phyloP scores from a whole-genome alignment of 2,113 vertebrate species.

The Barnardius zonarius region DNA sequence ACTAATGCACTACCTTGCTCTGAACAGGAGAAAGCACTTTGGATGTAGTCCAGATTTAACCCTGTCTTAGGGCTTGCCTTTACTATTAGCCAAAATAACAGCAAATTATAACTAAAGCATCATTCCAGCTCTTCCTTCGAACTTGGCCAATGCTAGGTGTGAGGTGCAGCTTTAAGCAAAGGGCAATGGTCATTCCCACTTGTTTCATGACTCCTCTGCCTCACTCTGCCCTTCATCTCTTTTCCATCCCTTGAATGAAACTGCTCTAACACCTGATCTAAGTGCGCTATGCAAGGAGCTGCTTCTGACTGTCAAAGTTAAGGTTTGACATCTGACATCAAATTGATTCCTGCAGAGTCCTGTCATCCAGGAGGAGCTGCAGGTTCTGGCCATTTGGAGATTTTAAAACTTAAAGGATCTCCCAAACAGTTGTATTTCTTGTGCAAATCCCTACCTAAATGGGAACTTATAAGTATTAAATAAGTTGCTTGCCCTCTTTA shows the following conservation, averaged over 20 bases:
- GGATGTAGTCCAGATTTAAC: constrained; percentile 31
- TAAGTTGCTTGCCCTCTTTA: background rate
- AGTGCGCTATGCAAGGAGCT: background rate
- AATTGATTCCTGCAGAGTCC: background rate
- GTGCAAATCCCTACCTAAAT: background rate
- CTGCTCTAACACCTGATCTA: background rate
- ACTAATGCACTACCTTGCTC: constrained; percentile 23
- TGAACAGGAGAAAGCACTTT: constrained; percentile 50
- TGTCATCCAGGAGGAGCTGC: background rate
- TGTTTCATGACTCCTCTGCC: background rate
- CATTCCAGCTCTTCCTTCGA: background rate
- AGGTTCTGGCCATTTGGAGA: background rate
- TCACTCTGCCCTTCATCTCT: background rate
- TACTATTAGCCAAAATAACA: background rate
- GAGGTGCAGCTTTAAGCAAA: background rate
- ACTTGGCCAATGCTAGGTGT: fast-evolving
- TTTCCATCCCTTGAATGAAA: background rate
- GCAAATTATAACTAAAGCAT: background rate
- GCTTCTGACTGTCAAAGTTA: background rate
- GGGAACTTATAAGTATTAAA: background rate
- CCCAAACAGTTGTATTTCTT: background rate
- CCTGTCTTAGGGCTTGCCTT: background rate
- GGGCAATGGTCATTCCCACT: background rate
- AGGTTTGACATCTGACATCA: background rate
- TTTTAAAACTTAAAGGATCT: constrained; percentile 6